Evolutionary conservation across 2,888 invertebrate species (phyloP).

Genomic region (Schizaphis graminum): DNA sequence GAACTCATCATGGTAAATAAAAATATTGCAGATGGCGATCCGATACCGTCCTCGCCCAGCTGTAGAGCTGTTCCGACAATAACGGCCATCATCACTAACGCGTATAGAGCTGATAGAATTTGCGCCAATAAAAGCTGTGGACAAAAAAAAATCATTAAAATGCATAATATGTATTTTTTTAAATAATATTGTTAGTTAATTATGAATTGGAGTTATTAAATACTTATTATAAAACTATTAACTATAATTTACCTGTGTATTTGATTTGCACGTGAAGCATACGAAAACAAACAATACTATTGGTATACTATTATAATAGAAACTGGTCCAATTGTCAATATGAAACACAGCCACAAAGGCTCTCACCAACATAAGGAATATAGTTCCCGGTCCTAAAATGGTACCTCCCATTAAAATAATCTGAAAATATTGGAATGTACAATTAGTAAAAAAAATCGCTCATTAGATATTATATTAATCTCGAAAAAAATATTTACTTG

Average conservation of each 20-base stretch:
- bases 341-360: slow-evolving; percentile 98
- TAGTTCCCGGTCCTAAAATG: slow-evolving; percentile 96
- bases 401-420: slow-evolving; percentile 95
- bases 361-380: slow-evolving; percentile 99
- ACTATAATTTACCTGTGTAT: slow-evolving; percentile 81
- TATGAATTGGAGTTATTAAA: too few species aligned
- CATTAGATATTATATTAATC: not conserved
- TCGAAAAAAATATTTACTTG: slow-evolving; percentile 72
- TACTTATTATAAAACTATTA: not conserved
- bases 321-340: slow-evolving; percentile 96
- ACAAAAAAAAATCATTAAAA: not conserved
- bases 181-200: not conserved
- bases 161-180: not conserved
- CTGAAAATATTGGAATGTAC: slow-evolving; percentile 71
- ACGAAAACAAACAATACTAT: slow-evolving; percentile 92
- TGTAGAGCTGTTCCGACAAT: slow-evolving; percentile 98
- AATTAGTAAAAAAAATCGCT: not conserved
- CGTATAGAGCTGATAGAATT: slow-evolving; percentile 95
- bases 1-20: slow-evolving; percentile 93
- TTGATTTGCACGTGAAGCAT: slow-evolving; percentile 93
- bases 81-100: slow-evolving; percentile 99
- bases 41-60: slow-evolving; percentile 95
- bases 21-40: slow-evolving; percentile 98
- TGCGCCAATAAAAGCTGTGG: slow-evolving; percentile 89
- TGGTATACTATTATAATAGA: slow-evolving; percentile 93